Conservation (phyloP, 1,140 invertebrate species). For the Nasonia vitripennis region DNA sequence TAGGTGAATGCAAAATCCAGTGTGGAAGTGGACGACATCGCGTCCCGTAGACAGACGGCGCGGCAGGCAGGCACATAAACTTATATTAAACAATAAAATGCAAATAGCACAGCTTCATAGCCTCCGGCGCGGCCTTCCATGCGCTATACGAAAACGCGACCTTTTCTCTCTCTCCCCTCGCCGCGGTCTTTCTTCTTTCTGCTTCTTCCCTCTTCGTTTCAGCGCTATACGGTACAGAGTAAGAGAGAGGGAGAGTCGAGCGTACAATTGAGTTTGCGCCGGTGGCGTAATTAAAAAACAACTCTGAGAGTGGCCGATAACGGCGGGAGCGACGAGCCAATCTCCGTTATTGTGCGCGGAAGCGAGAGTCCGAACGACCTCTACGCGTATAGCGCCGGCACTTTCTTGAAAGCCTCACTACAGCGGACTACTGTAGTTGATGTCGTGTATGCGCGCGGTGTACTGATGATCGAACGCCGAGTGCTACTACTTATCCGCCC, state of each 20-base stretch:
- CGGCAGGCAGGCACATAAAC: slow-evolving; percentile 56
- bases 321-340: not conserved
- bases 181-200: slow-evolving; percentile 2
- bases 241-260: not conserved
- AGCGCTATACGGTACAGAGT: too few species aligned
- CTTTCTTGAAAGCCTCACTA: slow-evolving; percentile 14
- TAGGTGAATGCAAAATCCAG: slow-evolving; percentile 31
- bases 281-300: slow-evolving; percentile 62
- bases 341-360: slow-evolving; percentile 9
- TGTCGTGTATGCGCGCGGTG: not conserved
- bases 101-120: slow-evolving; percentile 60
- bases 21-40: not conserved
- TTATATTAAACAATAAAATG: slow-evolving; percentile 68
- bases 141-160: not conserved
- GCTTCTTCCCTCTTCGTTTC: slow-evolving; percentile 44
- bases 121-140: not conserved
- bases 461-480: slow-evolving; percentile 43
- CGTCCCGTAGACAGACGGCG: slow-evolving; percentile 4
- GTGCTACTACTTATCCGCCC: not conserved
- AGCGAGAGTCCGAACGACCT: not conserved
- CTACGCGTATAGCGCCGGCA: slow-evolving; percentile 16
- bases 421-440: not conserved
- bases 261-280: slow-evolving; percentile 56
- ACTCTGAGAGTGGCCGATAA: slow-evolving; percentile 54
- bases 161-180: slow-evolving; percentile 16